Evolutionary conservation across 2,113 vertebrate species (phyloP), one percentile per base, ranked within the genome.

Genomic region (Mus spicilegus): DNA sequence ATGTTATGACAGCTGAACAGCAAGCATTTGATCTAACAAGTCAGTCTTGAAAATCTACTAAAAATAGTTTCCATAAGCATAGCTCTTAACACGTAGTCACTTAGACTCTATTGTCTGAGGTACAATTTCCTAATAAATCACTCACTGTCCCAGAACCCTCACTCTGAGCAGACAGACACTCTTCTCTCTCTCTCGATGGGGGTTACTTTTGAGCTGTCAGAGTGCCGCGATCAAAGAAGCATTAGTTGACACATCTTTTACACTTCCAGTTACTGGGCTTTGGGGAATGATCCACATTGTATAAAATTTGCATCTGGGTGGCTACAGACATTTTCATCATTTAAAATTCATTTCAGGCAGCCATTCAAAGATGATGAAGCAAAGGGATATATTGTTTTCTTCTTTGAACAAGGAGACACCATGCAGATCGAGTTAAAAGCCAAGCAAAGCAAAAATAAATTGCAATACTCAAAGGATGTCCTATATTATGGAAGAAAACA

Each of bases 371-470:
- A 92, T 4, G 12, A 80, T 69, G 30, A 94, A 89, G 42, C 70
- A 95, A 96, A 95, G 93, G 77, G 94, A 69, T 61, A 36, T 24
- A 91, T 36, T 94, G 12, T 61, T 93, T 70, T 90, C 63, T 96
- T 58, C 80, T 95, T 90, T 92, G 26, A 87, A 94, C 33, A 95
- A 91, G 17, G 26, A 88, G 90, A 95, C 82, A 30, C 33, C 58
- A 67, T 39, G 13, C 69, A 78, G 65, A 96, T 19, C 11, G 26
- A 96, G 49, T 56, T 67, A 67, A 94, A 94, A 86, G 39, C 49
- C 30, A 90, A 96, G 36, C 77, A 75, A 94, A 93, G 51, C 24
- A 72, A 87, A 93, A 91, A 54, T 42, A 95, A 91, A 75, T 92
- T 63, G 14, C 8, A 92, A 86, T 58, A 72, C 17, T 39, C 56